A percentile compares a stretch with the other conserved stretches of the same genome.
Evolutionary conservation across 1,140 invertebrate species (phyloP).

Genomic region (Laupala kohalensis): DNA sequence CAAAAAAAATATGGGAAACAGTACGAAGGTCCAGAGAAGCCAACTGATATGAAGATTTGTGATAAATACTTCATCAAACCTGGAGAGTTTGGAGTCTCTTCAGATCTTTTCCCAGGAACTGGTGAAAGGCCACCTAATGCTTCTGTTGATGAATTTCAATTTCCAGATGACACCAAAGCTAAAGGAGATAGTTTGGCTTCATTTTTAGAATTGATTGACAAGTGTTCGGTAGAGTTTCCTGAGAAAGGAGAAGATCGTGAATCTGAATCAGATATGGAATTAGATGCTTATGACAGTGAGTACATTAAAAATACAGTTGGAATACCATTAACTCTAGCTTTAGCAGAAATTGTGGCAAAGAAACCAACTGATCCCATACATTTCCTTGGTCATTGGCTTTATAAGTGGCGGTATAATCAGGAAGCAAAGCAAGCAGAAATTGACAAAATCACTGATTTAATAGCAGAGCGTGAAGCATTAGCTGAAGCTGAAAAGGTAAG

Average conservation of each 20-base stretch:
- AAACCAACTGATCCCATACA: conserved; percentile 28
- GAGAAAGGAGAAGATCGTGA: not conserved
- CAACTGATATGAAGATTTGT: not conserved
- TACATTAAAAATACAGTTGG: conserved; percentile 27
- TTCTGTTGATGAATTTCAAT: not conserved
- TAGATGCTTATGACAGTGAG: conserved; percentile 5
- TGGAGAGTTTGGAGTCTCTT: not conserved
- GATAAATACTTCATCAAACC: not conserved
- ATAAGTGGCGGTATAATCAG: conserved; percentile 29
- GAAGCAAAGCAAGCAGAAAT: conserved; percentile 22
- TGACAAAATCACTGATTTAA: conserved; percentile 19
- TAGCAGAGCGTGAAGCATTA: not conserved
- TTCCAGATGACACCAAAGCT: too few relatives aligned
- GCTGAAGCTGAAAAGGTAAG: not conserved
- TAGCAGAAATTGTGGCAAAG: conserved; percentile 27
- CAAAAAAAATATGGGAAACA: too few relatives aligned
- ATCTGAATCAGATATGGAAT: not conserved
- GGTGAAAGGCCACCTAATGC: not conserved
- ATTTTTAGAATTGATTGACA: not conserved
- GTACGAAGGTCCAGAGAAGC: not conserved
- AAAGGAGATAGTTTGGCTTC: not conserved
- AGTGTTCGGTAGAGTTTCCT: not conserved
- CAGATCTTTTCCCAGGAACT: not conserved
- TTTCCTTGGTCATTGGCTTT: conserved; percentile 28
- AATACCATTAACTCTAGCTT: conserved; percentile 24